Percentiles rank a stretch among this genome's conserved stretches.
Conservation (phyloP, 2,797 vertebrate genomes). For the Sebastes itinus region DNA sequence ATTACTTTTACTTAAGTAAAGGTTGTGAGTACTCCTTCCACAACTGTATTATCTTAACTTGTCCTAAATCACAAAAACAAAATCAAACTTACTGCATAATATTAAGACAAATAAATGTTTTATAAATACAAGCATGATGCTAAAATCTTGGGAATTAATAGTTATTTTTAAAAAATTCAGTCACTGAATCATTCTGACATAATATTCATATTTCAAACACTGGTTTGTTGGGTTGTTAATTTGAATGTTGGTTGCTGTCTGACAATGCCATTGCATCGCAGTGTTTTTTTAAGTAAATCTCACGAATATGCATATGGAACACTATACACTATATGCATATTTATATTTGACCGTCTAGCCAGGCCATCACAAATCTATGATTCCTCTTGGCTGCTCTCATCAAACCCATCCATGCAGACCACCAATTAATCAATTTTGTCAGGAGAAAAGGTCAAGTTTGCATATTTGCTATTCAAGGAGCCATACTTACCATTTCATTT, state of each 20-base stretch:
- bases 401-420: constrained; percentile 51
- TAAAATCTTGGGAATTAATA: not conserved
- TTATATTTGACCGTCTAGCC: not conserved
- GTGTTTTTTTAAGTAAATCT: no score
- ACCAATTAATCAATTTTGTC: constrained; percentile 65
- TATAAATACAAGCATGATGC: not conserved
- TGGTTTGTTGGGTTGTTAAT: not conserved
- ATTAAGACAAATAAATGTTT: not conserved
- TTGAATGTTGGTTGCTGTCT: not conserved
- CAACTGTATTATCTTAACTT: not conserved
- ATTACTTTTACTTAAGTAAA: no score
- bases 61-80: no score
- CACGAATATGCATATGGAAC: no score
- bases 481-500: constrained; percentile 22
- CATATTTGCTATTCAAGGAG: constrained; percentile 53
- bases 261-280: not conserved
- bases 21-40: no score
- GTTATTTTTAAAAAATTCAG: no score
- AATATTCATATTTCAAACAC: not conserved
- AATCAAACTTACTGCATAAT: not conserved
- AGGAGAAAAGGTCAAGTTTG: constrained; percentile 72
- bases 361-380: constrained; percentile 44
- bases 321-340: not conserved
- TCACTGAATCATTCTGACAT: not conserved
- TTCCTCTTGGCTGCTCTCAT: constrained; percentile 39